Evolutionary conservation across 1,140 invertebrate genomes (phyloP), one percentile per base, ranked within the genome.

Genomic region (Cotesia vestalis): DNA sequence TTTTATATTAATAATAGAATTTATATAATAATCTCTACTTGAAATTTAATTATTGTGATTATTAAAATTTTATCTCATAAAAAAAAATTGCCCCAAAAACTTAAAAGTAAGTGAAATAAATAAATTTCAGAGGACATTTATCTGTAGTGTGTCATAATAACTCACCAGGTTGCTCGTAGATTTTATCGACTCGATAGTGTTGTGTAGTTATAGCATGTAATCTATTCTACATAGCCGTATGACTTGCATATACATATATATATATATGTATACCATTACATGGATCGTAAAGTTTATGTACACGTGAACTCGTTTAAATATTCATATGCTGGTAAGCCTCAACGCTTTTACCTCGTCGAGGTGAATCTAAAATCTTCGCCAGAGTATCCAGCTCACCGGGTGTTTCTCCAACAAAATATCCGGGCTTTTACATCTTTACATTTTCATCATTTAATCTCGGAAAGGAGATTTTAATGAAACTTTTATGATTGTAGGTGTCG

Each of bases 401-500:
- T 27, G 27, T 27, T 27, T 27, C 27, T 27, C 27, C 27, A 27
- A 27, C 27, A 27, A 27, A 27, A 27, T 27, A 27, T 27, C 27
- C 27, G 27, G 27, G 1, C 27, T 27, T 57, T 12, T 53, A 35
- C 9, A 55, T n/a, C n/a, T 72, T n/a, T 66, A 61, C 35, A 69
- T 52, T 20, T 55, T 74, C 52, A 64, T 60, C 69, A 40, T 27
- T 66, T 64, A 35, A 70, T 20, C 35, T 61, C 60, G 9, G 61
- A 70, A 17, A 57, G 64, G 38, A 55, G 68, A 73, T 34, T 6
- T 27, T 12, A 34, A 27, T 40, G 4, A 4, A 12, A 17, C 11
- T 35, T 53, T 20, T 52, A 27, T 27, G 27, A 27, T 76, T 72
- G 34, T 76, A 85, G 84, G 84, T 85, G 38, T 85, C 83, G 38